Base-by-base conservation (phyloP, 2,113 vertebrate species). In the Dendropsophus ebraccatus region DNA sequence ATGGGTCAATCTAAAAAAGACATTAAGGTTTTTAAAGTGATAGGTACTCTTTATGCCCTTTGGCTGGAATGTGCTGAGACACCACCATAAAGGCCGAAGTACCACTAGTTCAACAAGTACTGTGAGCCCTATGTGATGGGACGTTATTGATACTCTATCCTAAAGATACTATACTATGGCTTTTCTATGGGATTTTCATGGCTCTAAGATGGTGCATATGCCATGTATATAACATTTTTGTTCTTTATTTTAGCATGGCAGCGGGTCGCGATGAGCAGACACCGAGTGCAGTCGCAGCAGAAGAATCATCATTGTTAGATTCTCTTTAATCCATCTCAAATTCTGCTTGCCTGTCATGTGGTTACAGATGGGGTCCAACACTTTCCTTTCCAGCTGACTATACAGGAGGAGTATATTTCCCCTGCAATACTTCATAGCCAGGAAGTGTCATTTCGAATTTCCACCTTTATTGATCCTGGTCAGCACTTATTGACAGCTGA, bases 401-500 rank as follows among this genome's bases (percentile, higher is more conserved):
- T 87, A 90, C 88, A 88, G 80, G 65, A 88, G 50, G 86, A 89
- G 88, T 91, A 76, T 90, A 91, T 93, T 91, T 93, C 91, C 90
- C 87, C 88, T 88, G 84, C 81, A 87, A 88, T 90, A 90, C 88
- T 87, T 88, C 89, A 92, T 91, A 91, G 56, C 91, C 90, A 89
- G 90, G 91, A 93, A 92, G 88, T 87, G 93, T 92, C 94, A 94
- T 90, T 94, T 92, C 92, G 92, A 93, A 91, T 91, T 89, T 92
- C 90, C 84, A 89, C 89, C 87, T 83, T 82, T 94, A 96, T 95
- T 90, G 95, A 96, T 95, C 91, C 89, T 81, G 91, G 93, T 90
- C 91, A 88, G 91, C 89, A 89, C 83, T 87, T 95, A 95, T 96
- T 92, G 94, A 94, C 96, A 94, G 89, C 88, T 91, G 92, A 91